phyloP scores from a whole-genome alignment of 1,140 invertebrate genomes.

The Probaryconus sp. region DNA sequence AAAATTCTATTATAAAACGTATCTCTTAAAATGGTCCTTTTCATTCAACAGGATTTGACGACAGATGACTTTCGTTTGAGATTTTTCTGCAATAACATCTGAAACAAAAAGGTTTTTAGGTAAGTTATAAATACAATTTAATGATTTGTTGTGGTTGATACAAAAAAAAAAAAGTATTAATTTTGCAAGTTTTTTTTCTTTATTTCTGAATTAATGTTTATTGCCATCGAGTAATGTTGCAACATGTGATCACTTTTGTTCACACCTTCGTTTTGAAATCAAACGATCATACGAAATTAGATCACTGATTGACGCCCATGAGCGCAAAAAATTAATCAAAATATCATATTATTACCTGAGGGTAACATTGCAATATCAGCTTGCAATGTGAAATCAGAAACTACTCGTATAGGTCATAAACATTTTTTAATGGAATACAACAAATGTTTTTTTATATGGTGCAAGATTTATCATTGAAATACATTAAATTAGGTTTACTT shows the following conservation, averaged over 20 bases:
- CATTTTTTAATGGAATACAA: slow-evolving; percentile 23
- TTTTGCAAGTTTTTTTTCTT: no score
- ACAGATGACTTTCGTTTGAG: no score
- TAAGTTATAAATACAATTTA: no score
- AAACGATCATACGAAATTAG: slow-evolving; percentile 22
- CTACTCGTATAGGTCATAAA: slow-evolving; percentile 8
- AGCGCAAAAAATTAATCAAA: slow-evolving; percentile 34
- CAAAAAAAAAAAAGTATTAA: no score
- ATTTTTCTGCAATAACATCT: no score
- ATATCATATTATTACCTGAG: slow-evolving; percentile 35
- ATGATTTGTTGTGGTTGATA: no score
- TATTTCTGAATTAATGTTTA: not conserved
- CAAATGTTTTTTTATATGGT: not conserved
- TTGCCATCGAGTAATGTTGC: not conserved
- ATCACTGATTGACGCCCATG: slow-evolving; percentile 14
- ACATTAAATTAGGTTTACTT: slow-evolving; percentile 2
- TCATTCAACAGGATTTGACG: no score
- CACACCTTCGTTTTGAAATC: slow-evolving; percentile 26
- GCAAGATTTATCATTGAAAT: slow-evolving; percentile 23
- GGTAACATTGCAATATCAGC: slow-evolving; percentile 37
- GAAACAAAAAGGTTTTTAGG: no score
- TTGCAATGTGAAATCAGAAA: slow-evolving; percentile 39
- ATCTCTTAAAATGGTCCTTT: no score
- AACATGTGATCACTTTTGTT: not conserved
- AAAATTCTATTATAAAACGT: no score